Evolutionary conservation across 2,888 invertebrate genomes (phyloP), one percentile per base, ranked within the genome.

Genomic region (Drosophila macrospina): DNA sequence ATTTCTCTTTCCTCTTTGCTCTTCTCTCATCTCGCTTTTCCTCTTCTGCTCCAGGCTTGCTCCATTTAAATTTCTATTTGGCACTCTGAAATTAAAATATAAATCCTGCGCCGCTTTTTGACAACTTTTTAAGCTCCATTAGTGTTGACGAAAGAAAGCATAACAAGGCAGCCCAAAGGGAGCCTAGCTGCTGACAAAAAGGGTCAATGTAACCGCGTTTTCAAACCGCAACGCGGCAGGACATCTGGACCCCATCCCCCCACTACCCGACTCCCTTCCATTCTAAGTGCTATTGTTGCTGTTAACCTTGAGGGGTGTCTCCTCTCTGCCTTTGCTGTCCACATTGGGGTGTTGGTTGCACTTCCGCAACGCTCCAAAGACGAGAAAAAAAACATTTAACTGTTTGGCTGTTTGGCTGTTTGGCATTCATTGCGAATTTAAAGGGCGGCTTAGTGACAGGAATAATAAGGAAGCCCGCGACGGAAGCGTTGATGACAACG

Each of bases 401-500:
- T 85, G 84, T 85, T 81, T 72, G 78, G 83, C 84, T 85, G 84
- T 85, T 81, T 72, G 78, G 83, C 80, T 83, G 80, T 85, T 85
- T 86, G 85, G 87, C 85, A 85, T 85, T 85, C 85, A 85, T 85
- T 87, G 85, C 85, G 82, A 86, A 85, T 85, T 86, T 86, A 85
- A 86, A 84, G 85, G 85, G 82, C 82, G 85, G 87, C 85, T 84
- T 84, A 86, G 83, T 84, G 83, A 84, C 83, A 86, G 83, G 83
- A 84, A 84, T 84, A 84, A 86, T 84, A 84, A 84, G 86, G 86
- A 84, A 86, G 86, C 72, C 74, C 78, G 84, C 80, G 74, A 69
- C 83, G 83, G 83, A 84, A 84, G 83, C 83, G 83, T 80, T 80
- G 83, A 86, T 84, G 86, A 83, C 86, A 84, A 86, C 82, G 56